A percentile compares a stretch with the other conserved stretches of the same genome.
These are phyloP conservation scores for Lysandra bellargus DNA, from an alignment of 2,888 invertebrate species.

Conservation along the genomic window DNA sequence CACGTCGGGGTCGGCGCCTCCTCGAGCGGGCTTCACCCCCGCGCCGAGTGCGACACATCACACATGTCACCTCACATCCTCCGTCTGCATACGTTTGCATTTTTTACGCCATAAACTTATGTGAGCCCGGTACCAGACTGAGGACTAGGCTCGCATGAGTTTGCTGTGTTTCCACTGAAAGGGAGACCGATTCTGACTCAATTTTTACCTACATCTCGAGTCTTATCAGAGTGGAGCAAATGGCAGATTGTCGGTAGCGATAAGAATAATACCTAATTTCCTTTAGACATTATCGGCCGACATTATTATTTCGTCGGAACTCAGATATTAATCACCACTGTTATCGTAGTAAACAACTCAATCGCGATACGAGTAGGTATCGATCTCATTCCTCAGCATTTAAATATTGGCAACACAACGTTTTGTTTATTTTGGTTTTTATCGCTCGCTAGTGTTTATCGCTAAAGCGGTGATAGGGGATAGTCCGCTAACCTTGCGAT, in stretches of 20 bases:
- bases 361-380: neutral
- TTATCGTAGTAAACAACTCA: neutral
- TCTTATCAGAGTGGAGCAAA: neutral
- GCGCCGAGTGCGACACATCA: constrained; percentile 7
- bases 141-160: neutral
- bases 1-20: neutral
- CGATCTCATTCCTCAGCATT: neutral
- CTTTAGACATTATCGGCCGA: neutral
- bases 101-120: neutral
- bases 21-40: constrained; percentile 6
- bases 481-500: neutral
- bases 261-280: neutral
- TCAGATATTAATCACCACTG: neutral
- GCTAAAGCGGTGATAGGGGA: neutral
- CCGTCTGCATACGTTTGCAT: constrained; percentile 9
- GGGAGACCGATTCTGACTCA: neutral
- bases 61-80: constrained; percentile 15
- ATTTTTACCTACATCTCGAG: too few species aligned
- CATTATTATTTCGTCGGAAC: too few species aligned
- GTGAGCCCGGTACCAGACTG: neutral
- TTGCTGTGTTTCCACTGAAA: neutral
- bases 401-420: neutral
- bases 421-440: constrained; percentile 5
- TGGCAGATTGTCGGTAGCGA: neutral
- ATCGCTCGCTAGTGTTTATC: neutral